These are phyloP conservation scores for Hiodon alosoides DNA, from an alignment of 2,113 vertebrate genomes.

Conservation along the genomic window DNA sequence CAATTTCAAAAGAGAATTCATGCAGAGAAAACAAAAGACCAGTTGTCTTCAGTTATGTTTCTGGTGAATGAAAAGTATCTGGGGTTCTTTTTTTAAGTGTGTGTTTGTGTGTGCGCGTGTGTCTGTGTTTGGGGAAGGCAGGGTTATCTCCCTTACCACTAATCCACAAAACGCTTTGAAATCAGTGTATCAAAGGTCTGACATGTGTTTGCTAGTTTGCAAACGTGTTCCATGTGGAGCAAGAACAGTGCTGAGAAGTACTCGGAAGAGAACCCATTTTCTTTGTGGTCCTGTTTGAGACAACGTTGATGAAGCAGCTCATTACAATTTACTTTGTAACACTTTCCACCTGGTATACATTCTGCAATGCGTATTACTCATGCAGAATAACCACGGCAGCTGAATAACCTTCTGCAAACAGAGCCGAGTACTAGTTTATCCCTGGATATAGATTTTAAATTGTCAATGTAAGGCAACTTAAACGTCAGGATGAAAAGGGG, in stretches of 20 bases:
- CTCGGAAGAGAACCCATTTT: too few relatives aligned
- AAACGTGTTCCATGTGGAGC: slow-evolving; percentile 9
- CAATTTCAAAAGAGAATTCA: slow-evolving; percentile 5
- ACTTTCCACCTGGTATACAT: too few relatives aligned
- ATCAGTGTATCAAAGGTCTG: background rate
- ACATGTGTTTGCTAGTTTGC: background rate
- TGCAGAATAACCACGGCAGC: too few relatives aligned
- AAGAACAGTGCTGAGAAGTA: background rate
- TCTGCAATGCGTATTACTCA: too few relatives aligned
- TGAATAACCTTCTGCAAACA: too few relatives aligned
- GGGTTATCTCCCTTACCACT: background rate
- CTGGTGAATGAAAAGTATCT: slow-evolving; percentile 2
- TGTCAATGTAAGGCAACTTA: too few relatives aligned
- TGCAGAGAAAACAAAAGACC: background rate
- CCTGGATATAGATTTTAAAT: too few relatives aligned
- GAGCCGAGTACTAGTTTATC: too few relatives aligned
- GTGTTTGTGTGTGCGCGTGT: background rate
- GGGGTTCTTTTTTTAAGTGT: background rate
- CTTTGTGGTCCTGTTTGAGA: background rate
- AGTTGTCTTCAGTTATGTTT: slow-evolving; percentile 2
- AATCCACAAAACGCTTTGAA: background rate
- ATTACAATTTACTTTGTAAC: too few relatives aligned
- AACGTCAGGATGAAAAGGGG: too few relatives aligned
- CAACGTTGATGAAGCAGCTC: too few relatives aligned
- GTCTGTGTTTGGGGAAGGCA: too few relatives aligned